Conservation (phyloP, 2,888 invertebrate species). For the Macrosoma leucophasiata region DNA sequence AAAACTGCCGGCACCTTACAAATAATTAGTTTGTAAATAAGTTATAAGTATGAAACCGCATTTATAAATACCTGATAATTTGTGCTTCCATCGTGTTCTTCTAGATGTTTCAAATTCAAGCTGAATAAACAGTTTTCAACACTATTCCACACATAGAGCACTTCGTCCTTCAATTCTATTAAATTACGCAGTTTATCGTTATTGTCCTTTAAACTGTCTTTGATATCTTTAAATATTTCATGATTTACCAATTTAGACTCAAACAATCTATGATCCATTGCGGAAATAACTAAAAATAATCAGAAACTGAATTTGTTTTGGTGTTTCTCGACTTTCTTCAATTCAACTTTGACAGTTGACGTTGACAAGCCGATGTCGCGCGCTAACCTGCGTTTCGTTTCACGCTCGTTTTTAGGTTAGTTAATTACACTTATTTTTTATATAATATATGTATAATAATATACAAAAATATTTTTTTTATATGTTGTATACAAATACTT, state of each 20-base stretch:
- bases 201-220: slow-evolving; percentile 69
- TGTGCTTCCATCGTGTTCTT: slow-evolving; percentile 65
- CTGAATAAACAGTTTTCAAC: slow-evolving; percentile 78
- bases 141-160: slow-evolving; percentile 81
- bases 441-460: too few species aligned
- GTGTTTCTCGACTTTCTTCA: too few species aligned
- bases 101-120: slow-evolving; percentile 73
- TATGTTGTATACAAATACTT: too few species aligned
- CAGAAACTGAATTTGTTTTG: too few species aligned
- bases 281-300: too few species aligned
- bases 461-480: too few species aligned
- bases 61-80: slow-evolving; percentile 74
- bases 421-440: background rate
- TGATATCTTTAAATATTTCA: slow-evolving; percentile 77
- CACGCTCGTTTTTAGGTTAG: background rate
- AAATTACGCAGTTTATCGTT: slow-evolving; percentile 77
- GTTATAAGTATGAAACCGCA: slow-evolving; percentile 5
- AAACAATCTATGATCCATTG: slow-evolving; percentile 72
- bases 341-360: slow-evolving; percentile 22
- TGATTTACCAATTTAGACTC: slow-evolving; percentile 76
- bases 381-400: slow-evolving; percentile 24
- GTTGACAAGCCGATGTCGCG: slow-evolving; percentile 14
- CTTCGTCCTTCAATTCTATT: slow-evolving; percentile 78
- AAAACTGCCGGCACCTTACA: slow-evolving; percentile 3
- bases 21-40: background rate